Base-by-base conservation (phyloP, 2,797 vertebrate genomes). In the Manis pentadactyla region DNA sequence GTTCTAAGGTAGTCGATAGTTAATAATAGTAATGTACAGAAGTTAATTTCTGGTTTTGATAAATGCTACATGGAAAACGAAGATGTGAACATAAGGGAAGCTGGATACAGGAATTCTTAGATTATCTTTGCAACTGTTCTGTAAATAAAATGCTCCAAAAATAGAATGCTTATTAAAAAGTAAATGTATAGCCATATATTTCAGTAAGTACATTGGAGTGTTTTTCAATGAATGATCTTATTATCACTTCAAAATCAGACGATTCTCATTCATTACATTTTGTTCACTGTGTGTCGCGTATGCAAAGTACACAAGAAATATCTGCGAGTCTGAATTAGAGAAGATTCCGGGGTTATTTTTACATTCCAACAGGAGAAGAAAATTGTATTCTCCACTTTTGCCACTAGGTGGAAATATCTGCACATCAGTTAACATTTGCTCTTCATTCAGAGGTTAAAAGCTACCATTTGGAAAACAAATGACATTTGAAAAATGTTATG, bases 361-460 rank as follows among this genome's bases (percentile, higher is more conserved):
- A 5, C 23, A 21, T 78, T 88, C 64, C 1, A 17, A 27, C 3
- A 3, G 0, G 4, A 86, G 7, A 37, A 79, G 14, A 34, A 75
- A 61, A 4, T 7, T 57, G 79, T 59, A 49, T 86, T 97, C 63
- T 96, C 55, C 49, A 37, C 0, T 11, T 0, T 1, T 0, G n/a
- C 71, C 97, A 93, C 96, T 53, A 97, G 97, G 39, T 96, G 97
- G 95, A 0, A 96, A 91, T 90, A 95, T 95, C 10, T 27, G 64
- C 89, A 87, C 95, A 85, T 23, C 46, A 34, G 39, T 94, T 39
- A 78, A 81, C 89, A 68, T 23, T 5, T 5, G 0, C 39, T 77
- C 61, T 5, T 68, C n/a, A 1, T 4, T 11, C 27, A 0, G 4
- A 27, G 11, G 37, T 46, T 49, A 71, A 85, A 95, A 82, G 18